These are phyloP conservation scores for Episyrphus balteatus DNA, from an alignment of 1,140 invertebrate genomes.

Conservation along the genomic window DNA sequence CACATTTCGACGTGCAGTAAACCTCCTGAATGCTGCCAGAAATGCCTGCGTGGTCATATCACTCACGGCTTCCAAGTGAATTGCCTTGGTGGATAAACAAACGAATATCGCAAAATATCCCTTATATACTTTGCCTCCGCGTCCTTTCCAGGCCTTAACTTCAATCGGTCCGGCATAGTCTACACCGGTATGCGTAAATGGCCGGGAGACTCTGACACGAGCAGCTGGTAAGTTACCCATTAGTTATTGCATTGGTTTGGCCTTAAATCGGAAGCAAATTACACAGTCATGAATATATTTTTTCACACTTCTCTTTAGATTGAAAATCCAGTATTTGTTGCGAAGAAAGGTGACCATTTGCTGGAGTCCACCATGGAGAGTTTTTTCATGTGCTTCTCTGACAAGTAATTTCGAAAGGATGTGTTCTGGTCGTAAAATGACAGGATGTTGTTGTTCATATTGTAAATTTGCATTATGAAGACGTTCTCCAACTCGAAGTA, in stretches of 20 bases:
- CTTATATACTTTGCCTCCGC: slow-evolving; percentile 12
- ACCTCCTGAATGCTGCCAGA: slow-evolving; percentile 21
- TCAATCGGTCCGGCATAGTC: slow-evolving; percentile 6
- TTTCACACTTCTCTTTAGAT: too few species aligned
- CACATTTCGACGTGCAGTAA: slow-evolving; percentile 13
- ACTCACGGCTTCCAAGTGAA: slow-evolving; percentile 18
- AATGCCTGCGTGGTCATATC: slow-evolving; percentile 18
- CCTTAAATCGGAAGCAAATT: neutral
- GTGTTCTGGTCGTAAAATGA: too few species aligned
- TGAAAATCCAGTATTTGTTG: too few species aligned
- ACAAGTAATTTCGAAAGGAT: too few species aligned
- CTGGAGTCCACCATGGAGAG: too few species aligned
- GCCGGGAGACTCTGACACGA: slow-evolving; percentile 11
- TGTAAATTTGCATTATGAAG: too few species aligned
- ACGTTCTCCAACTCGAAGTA: too few species aligned
- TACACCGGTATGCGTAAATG: too few species aligned
- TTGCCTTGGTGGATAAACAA: slow-evolving; percentile 12
- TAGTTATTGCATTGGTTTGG: neutral
- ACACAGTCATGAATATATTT: neutral
- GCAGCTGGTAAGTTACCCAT: neutral
- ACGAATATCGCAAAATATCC: slow-evolving; percentile 15
- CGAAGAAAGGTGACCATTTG: too few species aligned
- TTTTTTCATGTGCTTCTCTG: too few species aligned
- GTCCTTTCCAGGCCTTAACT: slow-evolving; percentile 10
- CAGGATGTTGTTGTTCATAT: too few species aligned